Evolutionary conservation across 2,888 invertebrate genomes (phyloP).

Genomic region (Chymomyza fuscimana): DNA sequence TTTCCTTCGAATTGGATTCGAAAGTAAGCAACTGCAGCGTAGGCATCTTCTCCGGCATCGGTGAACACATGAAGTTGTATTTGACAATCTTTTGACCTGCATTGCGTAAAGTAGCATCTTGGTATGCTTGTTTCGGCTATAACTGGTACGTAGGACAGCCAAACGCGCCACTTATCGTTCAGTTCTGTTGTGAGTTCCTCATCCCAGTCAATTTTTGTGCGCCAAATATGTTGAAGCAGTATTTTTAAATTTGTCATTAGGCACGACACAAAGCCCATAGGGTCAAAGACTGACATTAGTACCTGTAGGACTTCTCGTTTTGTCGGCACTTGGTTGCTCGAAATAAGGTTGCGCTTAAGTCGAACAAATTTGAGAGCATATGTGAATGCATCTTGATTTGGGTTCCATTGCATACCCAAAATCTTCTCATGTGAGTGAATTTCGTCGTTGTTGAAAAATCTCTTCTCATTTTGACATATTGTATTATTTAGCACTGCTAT

Average conservation of each 20-base stretch:
- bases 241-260: conserved; percentile 11
- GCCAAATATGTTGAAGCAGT: conserved; percentile 2
- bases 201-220: not conserved
- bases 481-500: not conserved
- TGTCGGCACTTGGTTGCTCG: not conserved
- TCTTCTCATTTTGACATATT: not conserved
- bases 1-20: conserved; percentile 13
- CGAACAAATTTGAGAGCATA: conserved; percentile 21
- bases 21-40: conserved; percentile 1
- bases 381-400: conserved; percentile 21
- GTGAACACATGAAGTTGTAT: conserved; percentile 4
- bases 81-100: not conserved
- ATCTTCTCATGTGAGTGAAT: conserved; percentile 16
- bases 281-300: conserved; percentile 10
- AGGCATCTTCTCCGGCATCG: not conserved
- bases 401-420: conserved; percentile 23
- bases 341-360: conserved; percentile 10
- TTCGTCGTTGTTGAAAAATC: not conserved
- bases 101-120: not conserved
- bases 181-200: no score
- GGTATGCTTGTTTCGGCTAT: conserved; percentile 3
- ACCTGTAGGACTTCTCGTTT: conserved; percentile 5
- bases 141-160: not conserved
- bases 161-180: not conserved
- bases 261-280: conserved; percentile 7